A percentile compares a stretch with the other conserved stretches of the same genome.
phyloP scores from a whole-genome alignment of 2,888 invertebrate species.

The Sesia bembeciformis region DNA sequence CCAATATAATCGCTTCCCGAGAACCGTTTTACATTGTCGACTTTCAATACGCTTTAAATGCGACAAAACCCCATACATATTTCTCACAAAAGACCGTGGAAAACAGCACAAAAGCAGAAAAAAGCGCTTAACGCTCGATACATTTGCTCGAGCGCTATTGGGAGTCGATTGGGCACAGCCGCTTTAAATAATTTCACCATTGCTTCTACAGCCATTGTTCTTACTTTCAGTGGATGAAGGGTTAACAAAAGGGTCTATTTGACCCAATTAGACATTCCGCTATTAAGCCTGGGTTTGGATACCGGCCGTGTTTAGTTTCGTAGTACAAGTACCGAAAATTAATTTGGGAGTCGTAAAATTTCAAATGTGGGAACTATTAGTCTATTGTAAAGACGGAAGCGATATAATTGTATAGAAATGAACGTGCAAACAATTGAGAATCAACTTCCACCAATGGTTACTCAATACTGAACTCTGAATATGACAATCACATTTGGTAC shows the following conservation, averaged over 20 bases:
- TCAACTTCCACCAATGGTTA: no score
- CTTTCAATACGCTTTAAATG: no score
- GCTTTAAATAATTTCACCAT: constrained; percentile 17
- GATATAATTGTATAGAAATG: no score
- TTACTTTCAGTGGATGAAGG: constrained; percentile 12
- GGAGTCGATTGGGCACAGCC: background rate
- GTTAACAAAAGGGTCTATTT: constrained; percentile 17
- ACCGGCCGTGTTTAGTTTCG: constrained; percentile 7
- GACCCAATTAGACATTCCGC: constrained; percentile 25
- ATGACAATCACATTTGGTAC: no score
- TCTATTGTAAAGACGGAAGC: no score
- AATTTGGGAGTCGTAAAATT: constrained; percentile 6
- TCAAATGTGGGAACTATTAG: background rate
- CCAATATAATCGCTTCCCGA: no score
- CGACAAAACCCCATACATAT: background rate
- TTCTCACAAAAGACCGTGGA: background rate
- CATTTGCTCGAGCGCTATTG: background rate
- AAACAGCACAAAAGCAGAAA: background rate
- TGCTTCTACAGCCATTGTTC: constrained; percentile 15
- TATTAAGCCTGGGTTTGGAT: constrained; percentile 13
- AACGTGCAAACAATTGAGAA: no score
- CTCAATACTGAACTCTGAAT: no score
- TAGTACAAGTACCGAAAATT: constrained; percentile 11
- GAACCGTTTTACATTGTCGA: no score
- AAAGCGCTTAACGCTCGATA: background rate